phyloP scores from a whole-genome alignment of 2,797 vertebrate species.

The Peromyscus attwateri region DNA sequence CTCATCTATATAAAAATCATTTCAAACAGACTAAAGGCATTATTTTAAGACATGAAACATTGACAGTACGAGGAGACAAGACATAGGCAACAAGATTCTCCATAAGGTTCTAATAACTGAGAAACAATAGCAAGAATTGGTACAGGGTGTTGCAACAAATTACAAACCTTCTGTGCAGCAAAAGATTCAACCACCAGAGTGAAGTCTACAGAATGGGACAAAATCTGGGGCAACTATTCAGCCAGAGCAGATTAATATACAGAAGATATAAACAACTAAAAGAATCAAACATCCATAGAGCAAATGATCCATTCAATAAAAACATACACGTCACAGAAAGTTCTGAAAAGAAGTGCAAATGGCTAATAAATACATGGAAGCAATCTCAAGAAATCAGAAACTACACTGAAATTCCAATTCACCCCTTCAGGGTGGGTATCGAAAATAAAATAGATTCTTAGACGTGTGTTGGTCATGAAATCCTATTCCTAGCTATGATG shows the following conservation, averaged over 20 bases:
- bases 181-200: too few species aligned
- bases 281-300: not conserved
- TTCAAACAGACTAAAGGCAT: not conserved
- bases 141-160: not conserved
- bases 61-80: not conserved
- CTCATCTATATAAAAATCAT: not conserved
- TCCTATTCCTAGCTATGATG: not conserved
- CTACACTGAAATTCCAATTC: not conserved
- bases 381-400: not conserved
- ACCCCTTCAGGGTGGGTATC: not conserved
- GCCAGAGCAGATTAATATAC: not conserved
- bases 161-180: not conserved
- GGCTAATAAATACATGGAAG: not conserved
- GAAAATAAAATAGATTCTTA: not conserved
- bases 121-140: not conserved
- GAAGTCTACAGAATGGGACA: not conserved
- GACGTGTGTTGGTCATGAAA: not conserved
- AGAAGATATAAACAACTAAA: not conserved
- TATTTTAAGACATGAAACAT: too few species aligned
- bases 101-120: not conserved
- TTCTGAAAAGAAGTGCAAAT: not conserved
- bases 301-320: not conserved
- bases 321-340: not conserved
- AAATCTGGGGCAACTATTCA: not conserved
- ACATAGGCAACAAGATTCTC: not conserved